Base-by-base conservation (phyloP, 2,113 vertebrate genomes). In the Pelvicachromis taeniatus region DNA sequence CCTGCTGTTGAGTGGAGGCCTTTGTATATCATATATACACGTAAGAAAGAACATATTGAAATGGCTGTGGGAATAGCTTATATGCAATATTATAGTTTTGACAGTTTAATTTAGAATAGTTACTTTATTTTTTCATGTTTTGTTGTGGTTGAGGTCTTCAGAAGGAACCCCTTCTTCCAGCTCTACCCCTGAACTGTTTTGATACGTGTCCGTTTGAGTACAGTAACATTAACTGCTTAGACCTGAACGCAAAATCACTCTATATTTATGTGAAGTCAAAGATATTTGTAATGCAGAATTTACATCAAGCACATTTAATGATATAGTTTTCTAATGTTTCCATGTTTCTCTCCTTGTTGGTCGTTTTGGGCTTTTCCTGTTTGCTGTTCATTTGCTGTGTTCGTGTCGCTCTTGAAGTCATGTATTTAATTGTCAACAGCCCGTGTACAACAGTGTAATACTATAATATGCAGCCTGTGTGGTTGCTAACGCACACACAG, bases 281-380 rank as follows among this genome's bases (percentile, higher is more conserved):
- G 82, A 84, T 85, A 89, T 91, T 95, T 94, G 88, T 95, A 92
- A 89, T 93, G 91, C 92, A 59, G 90, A 87, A 88, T 91, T 87
- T n/a, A 82, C 93, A 91, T 95, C 92, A 88, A 96, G 91, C 92
- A 96, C 94, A 95, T 88, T 96, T 50, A 89, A 77, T 89, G 77
- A 81, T 94, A 91, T 94, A 81, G 78, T 94, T 96, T 96, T 95
- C 82, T 92, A 91, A 90, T 29, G 61, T 95, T 95, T 95, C 84
- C 94, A 92, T 83, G 73, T 90, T 38, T 59, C 7, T 31, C 2
- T 26, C 26, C 26, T 26, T 88, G n/a, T n/a, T n/a, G n/a, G n/a
- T n/a, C n/a, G n/a, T n/a, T 70, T 78, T 79, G 73, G 80, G 26
- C 82, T 80, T 61, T 68, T 82, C 55, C 48, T 83, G 26, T 81